Base-by-base conservation (phyloP, 2,888 invertebrate species). In the Mamestra brassicae region DNA sequence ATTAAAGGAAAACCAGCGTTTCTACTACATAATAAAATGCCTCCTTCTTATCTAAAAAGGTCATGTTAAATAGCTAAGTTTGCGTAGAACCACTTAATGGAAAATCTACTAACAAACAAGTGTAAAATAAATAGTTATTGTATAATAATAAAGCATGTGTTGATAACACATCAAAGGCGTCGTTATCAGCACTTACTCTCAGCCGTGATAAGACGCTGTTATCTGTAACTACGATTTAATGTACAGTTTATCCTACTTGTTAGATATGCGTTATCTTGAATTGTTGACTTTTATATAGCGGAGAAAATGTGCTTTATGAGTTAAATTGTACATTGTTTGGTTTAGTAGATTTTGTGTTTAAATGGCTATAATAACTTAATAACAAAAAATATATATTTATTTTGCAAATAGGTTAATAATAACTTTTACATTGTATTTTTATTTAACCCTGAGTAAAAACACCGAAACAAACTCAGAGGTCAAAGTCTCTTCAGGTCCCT, bases 161-260 rank as follows among this genome's bases (percentile, higher is more conserved):
- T 45, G 78, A 68, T 81, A 74, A 71, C 15, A 57, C 64, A 45
- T 70, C 13, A 74, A 69, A 79, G 57, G 10, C 69, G 50, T 36
- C 15, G 7, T 66, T 71, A 79, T 74, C 80, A 68, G 42, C 60
- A 68, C 54, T 74, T 15, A 50, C 58, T 77, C 36, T 55, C 58
- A 50, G 57, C 61, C 13, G 34, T 57, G 66, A 83, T 76, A 85
- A 75, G 84, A 64, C 62, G 69, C 58, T n/a, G 11, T 73, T 80
- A 82, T 82, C 80, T 60, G 5, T 86, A 89, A 89, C 81, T 81
- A 76, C 50, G 52, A 74, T 86, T 78, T 89, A 89, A 88, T 85
- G 80, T 66, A 55, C 68, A 68, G 69, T 65, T 79, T 76, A 80
- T 77, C 78, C 76, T 77, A 74, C 83, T 79, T 42, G 71, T 72